Base-by-base conservation (phyloP, 2,797 vertebrate genomes). In the Pyrocephalus nanus region DNA sequence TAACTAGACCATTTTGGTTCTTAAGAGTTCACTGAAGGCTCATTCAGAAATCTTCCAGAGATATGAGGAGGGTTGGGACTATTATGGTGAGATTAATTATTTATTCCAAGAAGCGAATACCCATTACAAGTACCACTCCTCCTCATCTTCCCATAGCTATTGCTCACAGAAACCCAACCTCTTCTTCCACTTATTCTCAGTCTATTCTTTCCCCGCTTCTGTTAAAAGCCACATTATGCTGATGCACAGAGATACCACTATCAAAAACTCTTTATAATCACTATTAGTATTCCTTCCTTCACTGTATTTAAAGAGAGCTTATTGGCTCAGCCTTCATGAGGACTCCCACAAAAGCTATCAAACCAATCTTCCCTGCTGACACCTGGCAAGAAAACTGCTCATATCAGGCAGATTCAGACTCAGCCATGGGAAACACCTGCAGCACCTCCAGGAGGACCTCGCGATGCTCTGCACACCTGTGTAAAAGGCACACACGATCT, bases 1-100 rank as follows among this genome's bases (percentile, higher is more conserved):
- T 69, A 83, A 83, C 54, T 22, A 76, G 40, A 61, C 19, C 13
- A 64, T 55, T n/a, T 77, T 48, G 6, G 38, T 36, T 73, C 47
- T 80, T 54, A 38, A n/a, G 55, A 75, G 66, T 42, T 92, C 58
- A 67, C 5, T 53, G 65, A 50, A 91, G 86, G 36, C 58, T 91
- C 61, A 81, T 94, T 93, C 76, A 90, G 79, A 79, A 92, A 82
- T 48, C 80, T 70, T 87, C 48, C 67, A 42, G 12, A 77, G 54
- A 62, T 58, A 92, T 30, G 8, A 86, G 53, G 26, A 88, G 27
- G 53, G 45, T 4, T 90, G 79, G 23, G 53, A 88, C 43, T 69
- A 60, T 55, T 86, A 85, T 2, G 11, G 22, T 51, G 40, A 91
- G 58, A 87, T 76, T 22, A 92, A 85, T 79, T 91, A 93, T 72